Evolutionary conservation across 2,797 vertebrate genomes (phyloP).

Genomic region (Potorous gilbertii): DNA sequence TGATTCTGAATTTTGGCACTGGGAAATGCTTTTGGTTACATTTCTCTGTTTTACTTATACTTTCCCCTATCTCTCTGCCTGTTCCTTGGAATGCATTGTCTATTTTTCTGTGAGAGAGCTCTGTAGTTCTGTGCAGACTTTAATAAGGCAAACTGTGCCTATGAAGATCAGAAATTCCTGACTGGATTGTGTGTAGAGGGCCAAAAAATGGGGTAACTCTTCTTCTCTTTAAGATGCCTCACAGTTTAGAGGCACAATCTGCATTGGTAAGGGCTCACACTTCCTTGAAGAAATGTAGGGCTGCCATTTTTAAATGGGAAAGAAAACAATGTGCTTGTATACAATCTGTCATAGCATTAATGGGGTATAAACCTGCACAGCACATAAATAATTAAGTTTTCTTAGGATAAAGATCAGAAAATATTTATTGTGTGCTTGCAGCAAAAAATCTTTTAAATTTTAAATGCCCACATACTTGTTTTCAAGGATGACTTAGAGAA

Average conservation of each 20-base stretch:
- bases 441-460: neutral
- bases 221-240: neutral
- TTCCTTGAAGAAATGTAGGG: neutral
- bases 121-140: slow-evolving; percentile 45
- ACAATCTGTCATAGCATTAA: neutral
- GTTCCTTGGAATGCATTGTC: slow-evolving; percentile 36
- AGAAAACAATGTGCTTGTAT: neutral
- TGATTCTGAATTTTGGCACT: slow-evolving; percentile 65
- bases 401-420: neutral
- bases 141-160: neutral
- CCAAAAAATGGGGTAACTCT: slow-evolving; percentile 14
- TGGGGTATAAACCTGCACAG: neutral
- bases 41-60: slow-evolving; percentile 39
- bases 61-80: slow-evolving; percentile 12
- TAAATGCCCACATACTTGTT: neutral
- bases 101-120: slow-evolving; percentile 44
- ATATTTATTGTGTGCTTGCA: neutral
- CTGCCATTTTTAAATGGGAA: neutral
- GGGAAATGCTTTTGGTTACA: slow-evolving; percentile 56
- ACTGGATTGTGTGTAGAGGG: neutral
- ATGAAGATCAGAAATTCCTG: neutral
- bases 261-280: neutral
- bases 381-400: neutral
- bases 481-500: neutral
- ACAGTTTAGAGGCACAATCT: neutral